These are phyloP conservation scores for Sinocyclocheilus grahami DNA, from an alignment of 2,113 vertebrate species.

Conservation along the genomic window DNA sequence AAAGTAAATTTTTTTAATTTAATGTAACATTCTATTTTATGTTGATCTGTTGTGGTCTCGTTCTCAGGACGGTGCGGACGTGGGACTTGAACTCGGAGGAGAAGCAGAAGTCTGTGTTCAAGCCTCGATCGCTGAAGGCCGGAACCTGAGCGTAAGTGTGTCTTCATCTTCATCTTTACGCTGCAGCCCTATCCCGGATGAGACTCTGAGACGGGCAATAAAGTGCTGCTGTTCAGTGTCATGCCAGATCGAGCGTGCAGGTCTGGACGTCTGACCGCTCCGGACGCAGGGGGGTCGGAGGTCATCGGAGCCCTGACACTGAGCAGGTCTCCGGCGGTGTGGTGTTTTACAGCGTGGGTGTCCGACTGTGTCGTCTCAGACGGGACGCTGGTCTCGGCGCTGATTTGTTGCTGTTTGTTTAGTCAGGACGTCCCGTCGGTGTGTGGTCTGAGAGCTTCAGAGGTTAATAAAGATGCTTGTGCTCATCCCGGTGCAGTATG, in stretches of 20 bases:
- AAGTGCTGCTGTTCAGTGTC: constrained; percentile 28
- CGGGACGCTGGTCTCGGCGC: background rate
- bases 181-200: too few species aligned
- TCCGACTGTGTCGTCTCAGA: background rate
- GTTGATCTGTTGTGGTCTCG: too few species aligned
- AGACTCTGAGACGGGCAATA: background rate
- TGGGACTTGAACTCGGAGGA: constrained; percentile 94
- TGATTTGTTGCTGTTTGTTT: constrained; percentile 53
- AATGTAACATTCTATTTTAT: too few species aligned
- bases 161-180: too few species aligned
- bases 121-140: constrained; percentile 88
- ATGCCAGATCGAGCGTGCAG: background rate
- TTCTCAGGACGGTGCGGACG: constrained; percentile 87
- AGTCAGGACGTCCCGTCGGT: constrained; percentile 20
- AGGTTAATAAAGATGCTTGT: too few species aligned
- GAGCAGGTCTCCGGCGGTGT: background rate
- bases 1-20: too few species aligned
- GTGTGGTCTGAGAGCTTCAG: constrained; percentile 2
- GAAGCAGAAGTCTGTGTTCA: constrained; percentile 91
- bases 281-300: constrained; percentile 29
- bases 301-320: background rate
- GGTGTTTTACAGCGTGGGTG: background rate
- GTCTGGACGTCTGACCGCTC: constrained; percentile 11
- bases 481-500: too few species aligned
- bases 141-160: constrained; percentile 88